Conservation (phyloP, 2,888 invertebrate species). For the Caenorhabditis doughertyi region DNA sequence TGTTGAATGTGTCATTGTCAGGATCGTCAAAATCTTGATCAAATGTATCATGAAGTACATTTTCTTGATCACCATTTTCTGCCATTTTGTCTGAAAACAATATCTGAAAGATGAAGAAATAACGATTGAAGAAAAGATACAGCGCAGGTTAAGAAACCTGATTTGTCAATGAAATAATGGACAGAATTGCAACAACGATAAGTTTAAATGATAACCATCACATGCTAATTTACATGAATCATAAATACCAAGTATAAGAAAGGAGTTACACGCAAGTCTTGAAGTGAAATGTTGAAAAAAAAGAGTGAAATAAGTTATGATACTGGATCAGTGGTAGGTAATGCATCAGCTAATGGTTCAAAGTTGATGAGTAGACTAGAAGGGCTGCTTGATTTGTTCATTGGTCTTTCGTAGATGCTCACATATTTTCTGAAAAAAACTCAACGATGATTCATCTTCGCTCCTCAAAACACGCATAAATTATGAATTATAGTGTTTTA, state of each 20-base stretch:
- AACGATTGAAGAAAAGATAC: background rate
- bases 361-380: conserved; percentile 52
- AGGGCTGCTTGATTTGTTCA: conserved; percentile 37
- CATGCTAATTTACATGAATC: background rate
- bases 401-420: conserved; percentile 54
- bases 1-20: background rate
- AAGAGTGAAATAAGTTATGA: background rate
- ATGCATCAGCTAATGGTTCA: conserved; percentile 1
- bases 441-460: background rate
- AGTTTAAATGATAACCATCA: background rate
- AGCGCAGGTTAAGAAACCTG: background rate
- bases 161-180: background rate
- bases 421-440: conserved; percentile 57
- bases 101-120: background rate
- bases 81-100: conserved; percentile 12
- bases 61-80: conserved; percentile 9
- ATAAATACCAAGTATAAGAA: background rate
- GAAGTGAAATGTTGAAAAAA: background rate
- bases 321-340: background rate
- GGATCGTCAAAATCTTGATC: background rate
- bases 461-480: background rate
- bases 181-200: background rate
- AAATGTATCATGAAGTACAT: background rate
- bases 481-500: background rate
- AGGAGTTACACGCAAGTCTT: background rate